These are phyloP conservation scores for Hyaena hyaena DNA, from an alignment of 2,113 vertebrate species.

Conservation along the genomic window DNA sequence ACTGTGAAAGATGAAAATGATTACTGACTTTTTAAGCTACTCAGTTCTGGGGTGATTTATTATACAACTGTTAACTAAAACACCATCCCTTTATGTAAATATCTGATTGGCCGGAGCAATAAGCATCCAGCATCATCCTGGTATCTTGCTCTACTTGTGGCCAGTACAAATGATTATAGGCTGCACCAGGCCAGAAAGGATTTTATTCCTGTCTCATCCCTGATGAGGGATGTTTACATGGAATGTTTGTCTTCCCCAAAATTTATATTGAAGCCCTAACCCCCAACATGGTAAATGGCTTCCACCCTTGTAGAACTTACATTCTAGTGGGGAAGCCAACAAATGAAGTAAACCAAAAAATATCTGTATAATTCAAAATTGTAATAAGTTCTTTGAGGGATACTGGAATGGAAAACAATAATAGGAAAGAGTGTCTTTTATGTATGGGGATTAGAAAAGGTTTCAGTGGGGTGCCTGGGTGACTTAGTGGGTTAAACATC, in stretches of 20 bases:
- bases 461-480: neutral
- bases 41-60: neutral
- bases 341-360: neutral
- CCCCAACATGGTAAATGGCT: neutral
- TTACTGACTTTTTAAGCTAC: neutral
- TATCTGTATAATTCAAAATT: neutral
- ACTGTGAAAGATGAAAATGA: neutral
- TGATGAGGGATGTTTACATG: neutral
- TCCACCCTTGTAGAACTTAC: neutral
- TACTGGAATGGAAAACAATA: neutral
- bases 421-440: neutral
- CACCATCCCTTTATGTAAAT: neutral
- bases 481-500: no score
- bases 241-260: no score
- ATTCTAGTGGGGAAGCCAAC: neutral
- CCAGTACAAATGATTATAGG: neutral
- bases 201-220: neutral
- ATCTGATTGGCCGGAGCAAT: neutral
- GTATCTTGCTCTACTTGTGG: neutral
- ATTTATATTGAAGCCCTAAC: neutral
- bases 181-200: neutral
- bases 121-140: neutral
- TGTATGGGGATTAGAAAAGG: neutral
- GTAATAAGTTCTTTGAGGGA: neutral
- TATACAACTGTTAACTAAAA: neutral